These are phyloP conservation scores for Sebastes fasciatus DNA, from an alignment of 2,113 vertebrate species.

Conservation along the genomic window DNA sequence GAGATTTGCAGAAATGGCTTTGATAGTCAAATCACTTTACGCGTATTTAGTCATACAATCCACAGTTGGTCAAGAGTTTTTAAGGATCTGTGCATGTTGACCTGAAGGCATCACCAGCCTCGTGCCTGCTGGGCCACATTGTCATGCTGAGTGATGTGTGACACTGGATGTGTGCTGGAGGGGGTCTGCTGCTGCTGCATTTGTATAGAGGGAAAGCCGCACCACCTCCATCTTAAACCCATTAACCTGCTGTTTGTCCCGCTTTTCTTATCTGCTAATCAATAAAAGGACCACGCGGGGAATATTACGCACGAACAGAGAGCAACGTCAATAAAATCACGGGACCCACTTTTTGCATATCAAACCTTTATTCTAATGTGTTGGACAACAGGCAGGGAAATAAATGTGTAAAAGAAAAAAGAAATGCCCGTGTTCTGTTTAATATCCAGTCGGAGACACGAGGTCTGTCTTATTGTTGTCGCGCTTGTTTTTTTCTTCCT, in stretches of 20 bases:
- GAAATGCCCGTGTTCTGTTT: slow-evolving; percentile 42
- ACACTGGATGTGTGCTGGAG: slow-evolving; percentile 53
- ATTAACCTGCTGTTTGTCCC: slow-evolving; percentile 73
- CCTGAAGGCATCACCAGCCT: slow-evolving; percentile 24
- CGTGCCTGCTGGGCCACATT: slow-evolving; percentile 54
- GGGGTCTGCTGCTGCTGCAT: neutral
- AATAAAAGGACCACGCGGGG: slow-evolving; percentile 50
- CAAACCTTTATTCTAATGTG: slow-evolving; percentile 23
- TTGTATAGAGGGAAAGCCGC: slow-evolving; percentile 40
- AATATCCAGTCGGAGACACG: slow-evolving; percentile 44
- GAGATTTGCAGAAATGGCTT: neutral
- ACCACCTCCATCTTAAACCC: slow-evolving; percentile 68
- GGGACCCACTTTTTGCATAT: slow-evolving; percentile 39
- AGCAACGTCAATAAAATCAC: slow-evolving; percentile 60
- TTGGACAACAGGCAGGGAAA: slow-evolving; percentile 11
- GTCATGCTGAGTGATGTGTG: slow-evolving; percentile 66
- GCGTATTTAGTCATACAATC: too few relatives aligned
- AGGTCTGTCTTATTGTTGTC: slow-evolving; percentile 59
- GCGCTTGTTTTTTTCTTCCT: slow-evolving; percentile 42
- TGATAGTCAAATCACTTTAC: too few relatives aligned
- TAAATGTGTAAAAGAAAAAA: slow-evolving; percentile 3
- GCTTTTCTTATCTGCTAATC: slow-evolving; percentile 66
- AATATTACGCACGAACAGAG: slow-evolving; percentile 42
- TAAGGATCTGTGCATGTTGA: too few relatives aligned
- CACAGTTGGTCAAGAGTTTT: too few relatives aligned